Percentiles rank a stretch among this genome's conserved stretches.
phyloP scores from a whole-genome alignment of 2,888 invertebrate species.

The Platycheirus albimanus region DNA sequence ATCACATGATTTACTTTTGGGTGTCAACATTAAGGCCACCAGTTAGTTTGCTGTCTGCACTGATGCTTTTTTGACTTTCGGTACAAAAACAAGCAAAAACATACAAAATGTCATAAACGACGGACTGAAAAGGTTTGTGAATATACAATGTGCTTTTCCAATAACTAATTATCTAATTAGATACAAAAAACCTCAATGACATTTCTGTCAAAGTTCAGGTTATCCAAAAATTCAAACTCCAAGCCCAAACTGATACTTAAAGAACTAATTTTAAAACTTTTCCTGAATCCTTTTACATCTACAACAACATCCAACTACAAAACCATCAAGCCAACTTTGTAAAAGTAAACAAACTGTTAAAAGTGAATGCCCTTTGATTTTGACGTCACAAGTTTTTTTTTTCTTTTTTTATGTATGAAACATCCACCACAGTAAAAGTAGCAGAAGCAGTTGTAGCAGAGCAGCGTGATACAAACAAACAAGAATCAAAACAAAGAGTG shows the following conservation, averaged over 20 bases:
- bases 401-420: background rate
- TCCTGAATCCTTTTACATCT: background rate
- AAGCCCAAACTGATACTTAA: background rate
- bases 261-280: background rate
- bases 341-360: constrained; percentile 56
- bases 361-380: constrained; percentile 66
- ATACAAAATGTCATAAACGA: no score
- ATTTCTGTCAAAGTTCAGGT: background rate
- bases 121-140: no score
- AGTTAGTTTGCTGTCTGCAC: no score
- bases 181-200: no score
- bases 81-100: no score
- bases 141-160: no score
- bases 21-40: no score
- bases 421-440: constrained; percentile 7
- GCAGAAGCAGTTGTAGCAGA: background rate
- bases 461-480: constrained; percentile 48
- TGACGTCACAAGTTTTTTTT: constrained; percentile 54
- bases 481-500: constrained; percentile 72
- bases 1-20: no score
- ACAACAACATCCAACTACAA: background rate
- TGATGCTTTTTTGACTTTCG: no score
- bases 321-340: background rate
- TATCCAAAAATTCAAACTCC: background rate
- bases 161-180: no score